Base-by-base conservation (phyloP, 2,113 vertebrate genomes). In the Pimephales promelas region DNA sequence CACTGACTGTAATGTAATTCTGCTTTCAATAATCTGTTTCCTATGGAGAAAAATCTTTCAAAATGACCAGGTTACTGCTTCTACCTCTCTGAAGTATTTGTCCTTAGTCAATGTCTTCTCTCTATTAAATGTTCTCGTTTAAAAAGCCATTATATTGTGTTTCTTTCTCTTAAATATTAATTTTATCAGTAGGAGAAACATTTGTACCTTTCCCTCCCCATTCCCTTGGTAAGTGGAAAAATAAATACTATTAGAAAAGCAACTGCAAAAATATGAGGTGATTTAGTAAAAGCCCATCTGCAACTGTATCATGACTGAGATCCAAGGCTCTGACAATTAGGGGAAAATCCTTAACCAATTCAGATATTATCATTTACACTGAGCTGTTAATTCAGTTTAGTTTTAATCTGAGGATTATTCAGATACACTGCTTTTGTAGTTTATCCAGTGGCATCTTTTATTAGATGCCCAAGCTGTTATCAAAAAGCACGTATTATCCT, bases 281-380 rank as follows among this genome's bases (percentile, higher is more conserved):
- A 28, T 73, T 56, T 72, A 20, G 24, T 31, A 4, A 45, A 45
- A 61, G 56, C 40, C 52, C 26, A 59, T n/a, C n/a, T 71, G 16
- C 11, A n/a, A n/a, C n/a, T n/a, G n/a, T 80, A 36, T 80, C 61
- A 52, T 16, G 40, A 16, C 52, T 71, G 22, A 28, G 24, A 82
- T 61, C 68, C 31, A 14, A 47, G 14, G 3, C n/a, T 45, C 43
- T 73, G 36, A 45, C 40, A 10, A 82, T 45, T 73, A 24, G 26
- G 66, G 36, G n/a, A 11, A 47, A 18, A 43, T 73, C 43, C n/a
- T 73, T 71, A n/a, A 71, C 66, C 36, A 70, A 43, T 70, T 70
- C 66, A 43, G 34, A 13, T 70, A 9, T n/a, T 70, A 70, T 70
- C 36, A 70, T 43, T n/a, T 40, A 26, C 24, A 62, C 76, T 31